phyloP scores from a whole-genome alignment of 2,113 vertebrate genomes.

The Asarcornis scutulata region DNA sequence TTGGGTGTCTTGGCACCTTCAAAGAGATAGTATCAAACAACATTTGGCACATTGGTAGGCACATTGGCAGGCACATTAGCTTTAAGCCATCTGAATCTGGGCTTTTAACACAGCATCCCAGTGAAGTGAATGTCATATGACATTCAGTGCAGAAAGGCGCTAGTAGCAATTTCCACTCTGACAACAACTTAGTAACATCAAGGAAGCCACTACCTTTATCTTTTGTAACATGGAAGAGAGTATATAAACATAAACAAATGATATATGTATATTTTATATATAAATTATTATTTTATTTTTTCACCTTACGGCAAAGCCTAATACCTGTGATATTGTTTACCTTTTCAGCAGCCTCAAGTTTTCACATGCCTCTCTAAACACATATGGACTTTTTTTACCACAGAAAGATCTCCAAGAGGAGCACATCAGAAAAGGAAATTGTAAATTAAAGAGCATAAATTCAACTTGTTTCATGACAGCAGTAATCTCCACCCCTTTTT shows the following conservation, averaged over 20 bases:
- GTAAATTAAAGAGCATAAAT: neutral
- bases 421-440: neutral
- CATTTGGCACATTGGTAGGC: neutral
- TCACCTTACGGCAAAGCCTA: neutral
- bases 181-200: neutral
- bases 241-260: neutral
- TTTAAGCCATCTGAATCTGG: neutral
- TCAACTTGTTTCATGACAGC: neutral
- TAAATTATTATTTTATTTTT: neutral
- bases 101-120: neutral
- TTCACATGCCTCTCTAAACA: neutral
- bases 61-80: neutral
- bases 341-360: neutral
- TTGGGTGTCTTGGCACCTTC: neutral
- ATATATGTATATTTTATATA: neutral
- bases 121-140: neutral
- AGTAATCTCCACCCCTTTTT: neutral
- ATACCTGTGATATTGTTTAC: neutral
- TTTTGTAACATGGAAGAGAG: neutral
- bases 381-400: neutral
- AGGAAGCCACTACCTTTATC: neutral
- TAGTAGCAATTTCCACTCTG: neutral
- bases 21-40: neutral
- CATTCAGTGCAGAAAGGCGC: neutral
- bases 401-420: neutral